Percentiles rank a stretch among this genome's conserved stretches.
phyloP scores from a whole-genome alignment of 1,140 invertebrate species.

The Eupristina koningsbergeri region DNA sequence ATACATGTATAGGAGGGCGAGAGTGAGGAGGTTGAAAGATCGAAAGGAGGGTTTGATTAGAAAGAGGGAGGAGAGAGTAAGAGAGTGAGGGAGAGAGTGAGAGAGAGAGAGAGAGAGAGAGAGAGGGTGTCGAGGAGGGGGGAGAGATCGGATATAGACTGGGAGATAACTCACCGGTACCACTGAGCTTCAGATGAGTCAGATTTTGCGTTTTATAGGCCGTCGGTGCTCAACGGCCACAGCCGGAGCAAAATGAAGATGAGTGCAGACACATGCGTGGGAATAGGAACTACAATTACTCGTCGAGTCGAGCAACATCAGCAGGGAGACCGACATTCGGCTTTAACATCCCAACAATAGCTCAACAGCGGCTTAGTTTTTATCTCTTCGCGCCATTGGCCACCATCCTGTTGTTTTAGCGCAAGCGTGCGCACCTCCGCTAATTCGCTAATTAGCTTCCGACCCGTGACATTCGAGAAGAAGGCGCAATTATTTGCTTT shows the following conservation, averaged over 20 bases:
- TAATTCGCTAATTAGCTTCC: neutral
- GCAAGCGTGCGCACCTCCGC: neutral
- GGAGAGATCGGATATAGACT: neutral
- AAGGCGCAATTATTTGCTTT: neutral
- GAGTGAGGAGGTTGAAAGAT: no score
- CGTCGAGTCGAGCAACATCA: no score
- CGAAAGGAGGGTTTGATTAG: neutral
- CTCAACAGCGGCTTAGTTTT: neutral
- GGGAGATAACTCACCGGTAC: neutral
- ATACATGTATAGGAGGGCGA: no score
- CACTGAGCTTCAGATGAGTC: neutral
- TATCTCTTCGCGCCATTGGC: no score
- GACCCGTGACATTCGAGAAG: neutral
- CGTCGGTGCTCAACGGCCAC: neutral
- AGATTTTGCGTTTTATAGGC: neutral
- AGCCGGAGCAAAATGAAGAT: neutral
- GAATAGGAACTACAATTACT: neutral
- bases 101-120: neutral
- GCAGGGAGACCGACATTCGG: neutral
- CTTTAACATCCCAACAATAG: neutral
- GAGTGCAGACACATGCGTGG: neutral
- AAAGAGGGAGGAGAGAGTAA: no score
- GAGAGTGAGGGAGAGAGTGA: no score
- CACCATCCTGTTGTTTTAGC: no score
- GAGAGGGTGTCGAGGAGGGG: no score